phyloP scores from a whole-genome alignment of 2,113 vertebrate species.

The Sylvilagus bachmani region DNA sequence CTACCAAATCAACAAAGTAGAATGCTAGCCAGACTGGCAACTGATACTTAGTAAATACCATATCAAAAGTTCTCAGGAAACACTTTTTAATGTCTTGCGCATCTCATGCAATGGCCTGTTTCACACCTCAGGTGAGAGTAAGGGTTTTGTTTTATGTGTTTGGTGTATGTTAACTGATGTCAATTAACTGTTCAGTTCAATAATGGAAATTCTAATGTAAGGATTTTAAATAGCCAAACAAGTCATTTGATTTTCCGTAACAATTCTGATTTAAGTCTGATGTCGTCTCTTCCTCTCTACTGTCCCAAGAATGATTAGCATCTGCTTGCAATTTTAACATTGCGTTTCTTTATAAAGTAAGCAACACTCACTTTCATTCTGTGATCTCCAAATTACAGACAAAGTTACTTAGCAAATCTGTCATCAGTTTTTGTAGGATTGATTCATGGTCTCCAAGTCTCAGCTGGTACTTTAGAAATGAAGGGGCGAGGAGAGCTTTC shows the following conservation, averaged over 20 bases:
- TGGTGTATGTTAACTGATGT: not conserved
- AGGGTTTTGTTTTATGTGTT: slow-evolving; percentile 7
- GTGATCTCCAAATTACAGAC: not conserved
- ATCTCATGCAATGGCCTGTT: not conserved
- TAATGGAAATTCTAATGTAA: not conserved
- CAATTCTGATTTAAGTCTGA: not conserved
- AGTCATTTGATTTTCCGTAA: not conserved
- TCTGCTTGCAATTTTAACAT: not conserved
- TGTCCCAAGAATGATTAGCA: not conserved
- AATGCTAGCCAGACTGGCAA: not conserved
- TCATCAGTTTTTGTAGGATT: not conserved
- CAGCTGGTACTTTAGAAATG: not conserved
- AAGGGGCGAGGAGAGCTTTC: not conserved
- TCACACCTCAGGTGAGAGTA: not conserved
- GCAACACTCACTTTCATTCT: not conserved
- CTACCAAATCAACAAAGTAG: not conserved
- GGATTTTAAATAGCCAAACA: slow-evolving; percentile 22
- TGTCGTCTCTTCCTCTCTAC: not conserved
- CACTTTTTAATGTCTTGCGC: not conserved
- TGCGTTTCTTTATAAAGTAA: not conserved
- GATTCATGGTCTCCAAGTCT: not conserved
- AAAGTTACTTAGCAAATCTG: not conserved
- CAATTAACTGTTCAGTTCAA: not conserved
- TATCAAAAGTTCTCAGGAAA: not conserved
- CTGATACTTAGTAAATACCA: not conserved